Base-by-base conservation (phyloP, 2,797 vertebrate species). In the Fundulus diaphanus region DNA sequence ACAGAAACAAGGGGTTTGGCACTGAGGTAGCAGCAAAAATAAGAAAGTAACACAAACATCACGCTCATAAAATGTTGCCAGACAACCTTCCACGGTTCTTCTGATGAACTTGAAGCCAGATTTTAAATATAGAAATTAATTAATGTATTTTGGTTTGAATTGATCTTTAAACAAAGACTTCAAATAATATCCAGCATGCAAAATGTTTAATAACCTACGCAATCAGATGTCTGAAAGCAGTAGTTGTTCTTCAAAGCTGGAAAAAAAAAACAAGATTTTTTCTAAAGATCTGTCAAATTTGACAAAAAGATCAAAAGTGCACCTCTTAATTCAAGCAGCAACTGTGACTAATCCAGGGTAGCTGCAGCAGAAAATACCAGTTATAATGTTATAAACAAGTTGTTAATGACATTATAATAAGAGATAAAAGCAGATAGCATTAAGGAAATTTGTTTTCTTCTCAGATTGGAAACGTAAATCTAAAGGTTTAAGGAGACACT, bases 371-470 rank as follows among this genome's bases (percentile, higher is more conserved):
- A 31, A 57, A 57, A 57, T 27, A 57, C 12, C 4, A n/a, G n/a
- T 16, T 16, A 31, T 46, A 12, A n/a, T n/a, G n/a, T n/a, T n/a
- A n/a, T n/a, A 46, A 46, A 11, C 12, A 46, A 13, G 46, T 9
- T 48, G 20, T 42, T 11, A 51, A 9, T 44, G 59, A 75, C 27
- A 65, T 63, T 70, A 35, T 44, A 29, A 70, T 31, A 66, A 73
- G 33, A 68, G 35, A 59, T 33, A 24, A 44, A 52, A 46, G 27
- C n/a, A 70, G 31, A 63, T 72, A 22, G 54, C 27, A 5, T 31
- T 29, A 31, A 13, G 27, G 54, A 29, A 57, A 57, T 16, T 4
- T 18, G 52, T 33, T 68, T 44, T 33, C 5, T 12, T 54, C 29
- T 69, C 2, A 68, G 37, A 59, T 35, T 72, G 44, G 6, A 69